Evolutionary conservation across 2,797 vertebrate genomes (phyloP).

Genomic region (Otolemur crassicaudatus): DNA sequence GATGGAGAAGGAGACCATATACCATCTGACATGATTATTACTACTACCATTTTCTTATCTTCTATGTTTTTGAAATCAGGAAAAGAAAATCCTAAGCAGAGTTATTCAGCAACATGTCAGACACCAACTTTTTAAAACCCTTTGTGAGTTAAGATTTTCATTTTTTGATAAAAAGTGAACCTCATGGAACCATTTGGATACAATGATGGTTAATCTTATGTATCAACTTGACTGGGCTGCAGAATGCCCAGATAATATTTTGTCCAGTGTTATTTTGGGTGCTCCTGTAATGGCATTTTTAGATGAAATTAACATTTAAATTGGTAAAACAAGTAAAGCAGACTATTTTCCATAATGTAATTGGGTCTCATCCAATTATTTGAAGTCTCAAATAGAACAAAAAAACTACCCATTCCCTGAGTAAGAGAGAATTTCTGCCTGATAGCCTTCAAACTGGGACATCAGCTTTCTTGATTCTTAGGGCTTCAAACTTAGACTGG

Average conservation of each 20-base stretch:
- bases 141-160: neutral
- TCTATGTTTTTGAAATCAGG: neutral
- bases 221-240: neutral
- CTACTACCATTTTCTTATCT: neutral
- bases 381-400: neutral
- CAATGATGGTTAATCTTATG: neutral
- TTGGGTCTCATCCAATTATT: neutral
- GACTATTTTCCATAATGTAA: neutral
- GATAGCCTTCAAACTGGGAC: neutral
- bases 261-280: neutral
- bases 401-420: neutral
- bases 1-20: neutral
- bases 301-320: constrained; percentile 10
- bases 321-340: neutral
- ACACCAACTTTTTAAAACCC: neutral
- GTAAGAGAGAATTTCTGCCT: neutral
- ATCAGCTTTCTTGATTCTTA: neutral
- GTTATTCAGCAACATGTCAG: neutral
- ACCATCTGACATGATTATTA: neutral
- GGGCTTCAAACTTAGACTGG: neutral
- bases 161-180: neutral
- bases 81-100: constrained; percentile 10
- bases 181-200: neutral
- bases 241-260: neutral
- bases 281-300: neutral